Percentiles rank a stretch among this genome's conserved stretches.
These are phyloP conservation scores for Pseudoips prasinana DNA, from an alignment of 2,888 invertebrate genomes.

Conservation along the genomic window DNA sequence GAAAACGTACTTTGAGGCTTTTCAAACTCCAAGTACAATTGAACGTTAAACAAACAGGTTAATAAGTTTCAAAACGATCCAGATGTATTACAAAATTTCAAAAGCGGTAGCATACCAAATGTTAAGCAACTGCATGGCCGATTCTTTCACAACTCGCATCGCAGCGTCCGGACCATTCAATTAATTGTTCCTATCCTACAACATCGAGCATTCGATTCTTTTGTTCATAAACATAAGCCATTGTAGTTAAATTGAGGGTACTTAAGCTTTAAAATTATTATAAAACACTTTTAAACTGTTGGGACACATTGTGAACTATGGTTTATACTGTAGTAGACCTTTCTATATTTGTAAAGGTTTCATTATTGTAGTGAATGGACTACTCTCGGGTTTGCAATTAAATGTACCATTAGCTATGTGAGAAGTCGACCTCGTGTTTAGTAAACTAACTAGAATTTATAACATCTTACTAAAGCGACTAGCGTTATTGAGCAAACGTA, in stretches of 20 bases:
- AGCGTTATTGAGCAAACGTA: slow-evolving; percentile 42
- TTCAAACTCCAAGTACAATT: slow-evolving; percentile 60
- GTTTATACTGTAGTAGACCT: slow-evolving; percentile 19
- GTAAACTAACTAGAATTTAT: slow-evolving; percentile 43
- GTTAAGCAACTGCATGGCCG: slow-evolving; percentile 71
- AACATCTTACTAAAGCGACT: slow-evolving; percentile 39
- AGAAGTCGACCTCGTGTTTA: slow-evolving; percentile 57
- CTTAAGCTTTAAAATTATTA: slow-evolving; percentile 31
- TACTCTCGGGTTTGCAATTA: slow-evolving; percentile 56
- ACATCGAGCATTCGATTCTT: slow-evolving; percentile 60
- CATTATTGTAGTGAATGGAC: slow-evolving; percentile 39
- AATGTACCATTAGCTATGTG: slow-evolving; percentile 60
- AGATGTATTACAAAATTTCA: slow-evolving; percentile 75
- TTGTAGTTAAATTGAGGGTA: slow-evolving; percentile 37
- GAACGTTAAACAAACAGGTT: slow-evolving; percentile 74
- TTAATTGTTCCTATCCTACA: slow-evolving; percentile 76
- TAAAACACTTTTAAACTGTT: slow-evolving; percentile 27
- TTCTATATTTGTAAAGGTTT: slow-evolving; percentile 21
- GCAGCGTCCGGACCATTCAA: slow-evolving; percentile 79
- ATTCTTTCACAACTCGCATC: slow-evolving; percentile 70
- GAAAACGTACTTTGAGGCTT: slow-evolving; percentile 64
- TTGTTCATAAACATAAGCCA: slow-evolving; percentile 54
- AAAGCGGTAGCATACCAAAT: slow-evolving; percentile 75
- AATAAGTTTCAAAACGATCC: slow-evolving; percentile 81
- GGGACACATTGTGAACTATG: slow-evolving; percentile 33